These are phyloP conservation scores for Enteromius paludinosus DNA, from an alignment of 2,797 vertebrate species.

Conservation along the genomic window DNA sequence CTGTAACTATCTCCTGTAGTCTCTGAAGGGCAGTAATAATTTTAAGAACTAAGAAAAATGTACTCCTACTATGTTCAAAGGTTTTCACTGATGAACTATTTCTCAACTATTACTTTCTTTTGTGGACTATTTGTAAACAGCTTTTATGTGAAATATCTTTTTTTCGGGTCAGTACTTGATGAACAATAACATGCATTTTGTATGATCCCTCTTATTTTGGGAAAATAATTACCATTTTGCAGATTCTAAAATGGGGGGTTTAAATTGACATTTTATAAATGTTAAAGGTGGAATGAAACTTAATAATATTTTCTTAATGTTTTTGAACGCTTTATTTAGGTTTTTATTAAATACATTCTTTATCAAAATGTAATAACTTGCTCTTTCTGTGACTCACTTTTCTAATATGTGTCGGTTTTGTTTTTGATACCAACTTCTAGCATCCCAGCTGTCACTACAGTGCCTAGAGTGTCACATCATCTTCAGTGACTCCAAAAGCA, in stretches of 20 bases:
- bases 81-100: too few species aligned
- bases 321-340: neutral
- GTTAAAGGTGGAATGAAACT: neutral
- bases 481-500: constrained; percentile 84
- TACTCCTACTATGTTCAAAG: neutral
- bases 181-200: neutral
- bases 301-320: neutral
- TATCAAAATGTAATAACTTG: neutral
- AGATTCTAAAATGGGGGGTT: neutral
- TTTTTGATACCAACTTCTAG: constrained; percentile 58
- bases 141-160: neutral
- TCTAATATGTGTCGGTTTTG: constrained; percentile 18
- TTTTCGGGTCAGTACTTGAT: neutral
- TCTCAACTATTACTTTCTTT: neutral
- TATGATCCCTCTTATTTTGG: neutral
- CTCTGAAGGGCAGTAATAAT: neutral
- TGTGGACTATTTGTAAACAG: neutral
- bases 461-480: constrained; percentile 86
- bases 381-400: constrained; percentile 4
- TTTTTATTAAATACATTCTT: neutral
- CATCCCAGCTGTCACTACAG: constrained; percentile 80
- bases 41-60: neutral
- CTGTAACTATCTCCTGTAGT: too few species aligned
- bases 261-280: neutral
- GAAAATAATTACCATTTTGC: neutral